Percentiles rank a stretch among this genome's conserved stretches.
phyloP scores from a whole-genome alignment of 2,113 vertebrate species.

The Dascyllus trimaculatus region DNA sequence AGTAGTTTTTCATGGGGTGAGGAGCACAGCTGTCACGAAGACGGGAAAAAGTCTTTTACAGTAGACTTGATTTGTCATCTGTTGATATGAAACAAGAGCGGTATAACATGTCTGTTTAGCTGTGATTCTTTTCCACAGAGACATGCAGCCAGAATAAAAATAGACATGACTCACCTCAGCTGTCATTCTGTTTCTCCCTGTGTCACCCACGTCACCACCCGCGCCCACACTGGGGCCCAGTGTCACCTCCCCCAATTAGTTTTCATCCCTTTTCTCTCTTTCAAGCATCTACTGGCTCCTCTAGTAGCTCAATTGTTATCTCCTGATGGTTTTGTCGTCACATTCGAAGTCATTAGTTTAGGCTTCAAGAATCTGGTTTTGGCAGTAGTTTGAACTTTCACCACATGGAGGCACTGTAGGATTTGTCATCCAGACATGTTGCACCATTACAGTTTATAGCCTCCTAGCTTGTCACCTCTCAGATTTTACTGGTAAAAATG shows the following conservation, averaged over 20 bases:
- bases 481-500: not conserved
- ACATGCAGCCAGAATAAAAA: conserved; percentile 77
- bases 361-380: not conserved
- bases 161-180: conserved; percentile 79
- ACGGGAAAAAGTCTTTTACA: conserved; percentile 19
- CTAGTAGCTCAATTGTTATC: not conserved
- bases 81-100: conserved; percentile 59
- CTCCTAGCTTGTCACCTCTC: not conserved
- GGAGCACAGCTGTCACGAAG: conserved; percentile 4
- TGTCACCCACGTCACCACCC: conserved; percentile 42
- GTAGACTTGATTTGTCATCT: conserved; percentile 50
- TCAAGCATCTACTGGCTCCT: not conserved
- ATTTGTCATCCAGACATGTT: conserved; percentile 12
- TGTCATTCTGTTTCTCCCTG: conserved; percentile 70
- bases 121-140: conserved; percentile 62
- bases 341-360: not conserved
- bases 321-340: not conserved
- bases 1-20: conserved; percentile 37
- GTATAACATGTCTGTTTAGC: conserved; percentile 55
- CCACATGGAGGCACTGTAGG: conserved; percentile 72
- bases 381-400: not conserved
- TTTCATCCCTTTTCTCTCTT: conserved; percentile 10
- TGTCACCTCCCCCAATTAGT: not conserved
- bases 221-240: conserved; percentile 4
- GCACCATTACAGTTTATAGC: not conserved